Evolutionary conservation across 2,797 vertebrate species (phyloP).

Genomic region (Urocyon cinereoargenteus): DNA sequence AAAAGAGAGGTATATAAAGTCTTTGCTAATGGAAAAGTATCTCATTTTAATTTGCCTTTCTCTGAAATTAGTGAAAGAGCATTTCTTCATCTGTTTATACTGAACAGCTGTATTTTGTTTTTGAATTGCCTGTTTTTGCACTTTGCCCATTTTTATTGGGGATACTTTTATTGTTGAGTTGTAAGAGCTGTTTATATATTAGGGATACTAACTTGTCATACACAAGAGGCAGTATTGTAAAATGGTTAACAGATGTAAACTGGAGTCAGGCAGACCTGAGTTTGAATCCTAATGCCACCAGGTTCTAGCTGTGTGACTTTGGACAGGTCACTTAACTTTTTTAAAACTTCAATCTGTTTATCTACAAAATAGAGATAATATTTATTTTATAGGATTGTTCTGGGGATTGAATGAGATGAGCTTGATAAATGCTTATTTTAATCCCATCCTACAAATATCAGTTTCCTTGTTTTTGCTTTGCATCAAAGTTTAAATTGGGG

Average conservation of each 20-base stretch:
- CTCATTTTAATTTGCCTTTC: neutral
- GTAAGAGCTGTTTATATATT: neutral
- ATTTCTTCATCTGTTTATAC: neutral
- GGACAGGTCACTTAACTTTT: neutral
- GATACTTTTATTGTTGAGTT: neutral
- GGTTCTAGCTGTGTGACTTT: neutral
- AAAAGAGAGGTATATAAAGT: neutral
- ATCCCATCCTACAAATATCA: neutral
- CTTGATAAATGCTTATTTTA: neutral
- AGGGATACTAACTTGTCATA: neutral
- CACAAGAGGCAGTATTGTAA: neutral
- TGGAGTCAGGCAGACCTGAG: neutral
- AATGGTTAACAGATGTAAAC: neutral
- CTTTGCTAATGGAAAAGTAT: neutral
- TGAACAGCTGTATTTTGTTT: neutral
- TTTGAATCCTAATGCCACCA: neutral
- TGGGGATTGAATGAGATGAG: neutral
- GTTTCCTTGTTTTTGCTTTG: neutral
- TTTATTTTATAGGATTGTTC: neutral
- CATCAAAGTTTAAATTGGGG: neutral
- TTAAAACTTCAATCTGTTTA: neutral
- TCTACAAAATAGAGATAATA: conserved; percentile 20
- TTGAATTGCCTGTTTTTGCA: neutral
- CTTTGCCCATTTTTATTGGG: conserved; percentile 20
- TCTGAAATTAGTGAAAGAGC: neutral